Percentiles rank a stretch among this genome's conserved stretches.
These are phyloP conservation scores for Lycaon pictus DNA, from an alignment of 2,113 vertebrate genomes.

Conservation along the genomic window DNA sequence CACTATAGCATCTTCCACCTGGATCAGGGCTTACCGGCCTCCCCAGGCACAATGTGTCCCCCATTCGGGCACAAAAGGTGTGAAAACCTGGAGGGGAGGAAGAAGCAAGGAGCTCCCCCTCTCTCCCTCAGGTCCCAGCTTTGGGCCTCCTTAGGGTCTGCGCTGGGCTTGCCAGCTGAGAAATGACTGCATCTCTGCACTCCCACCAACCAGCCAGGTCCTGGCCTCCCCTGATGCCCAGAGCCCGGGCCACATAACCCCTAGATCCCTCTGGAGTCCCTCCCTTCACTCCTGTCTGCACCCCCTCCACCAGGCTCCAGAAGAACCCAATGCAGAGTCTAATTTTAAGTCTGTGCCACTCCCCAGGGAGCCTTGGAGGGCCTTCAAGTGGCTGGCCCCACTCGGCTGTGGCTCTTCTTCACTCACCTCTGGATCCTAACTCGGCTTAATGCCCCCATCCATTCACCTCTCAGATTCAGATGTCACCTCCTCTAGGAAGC, in stretches of 20 bases:
- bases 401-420: background rate
- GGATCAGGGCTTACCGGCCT: background rate
- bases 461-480: background rate
- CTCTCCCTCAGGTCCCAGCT: background rate
- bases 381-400: background rate
- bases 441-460: background rate
- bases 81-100: background rate
- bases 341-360: background rate
- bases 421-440: background rate
- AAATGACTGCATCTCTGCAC: background rate
- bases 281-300: background rate
- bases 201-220: background rate
- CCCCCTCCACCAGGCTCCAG: background rate
- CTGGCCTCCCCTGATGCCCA: background rate
- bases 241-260: background rate
- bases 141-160: background rate
- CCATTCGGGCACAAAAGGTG: background rate
- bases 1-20: background rate
- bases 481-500: constrained; percentile 9
- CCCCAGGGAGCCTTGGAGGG: background rate
- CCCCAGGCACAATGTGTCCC: background rate
- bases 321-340: background rate
- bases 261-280: background rate
- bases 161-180: too few relatives aligned
- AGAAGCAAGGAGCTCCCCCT: background rate